phyloP scores from a whole-genome alignment of 2,113 vertebrate species.

The Calcarius ornatus region DNA sequence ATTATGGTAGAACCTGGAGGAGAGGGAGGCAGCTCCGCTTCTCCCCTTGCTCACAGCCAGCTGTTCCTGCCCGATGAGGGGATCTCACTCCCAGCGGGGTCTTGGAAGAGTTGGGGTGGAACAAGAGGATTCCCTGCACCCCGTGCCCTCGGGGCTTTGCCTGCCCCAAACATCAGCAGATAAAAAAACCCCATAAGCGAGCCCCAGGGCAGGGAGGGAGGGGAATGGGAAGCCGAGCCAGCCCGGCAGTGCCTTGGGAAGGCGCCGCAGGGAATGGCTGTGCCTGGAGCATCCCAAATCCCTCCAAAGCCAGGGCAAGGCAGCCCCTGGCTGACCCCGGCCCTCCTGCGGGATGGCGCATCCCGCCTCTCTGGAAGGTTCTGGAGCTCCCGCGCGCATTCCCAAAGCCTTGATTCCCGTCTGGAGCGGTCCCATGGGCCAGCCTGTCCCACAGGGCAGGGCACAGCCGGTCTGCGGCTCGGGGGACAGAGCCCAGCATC shows the following conservation, averaged over 20 bases:
- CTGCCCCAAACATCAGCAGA: neutral
- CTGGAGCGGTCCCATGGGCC: neutral
- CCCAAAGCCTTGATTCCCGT: neutral
- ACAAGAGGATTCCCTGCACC: neutral
- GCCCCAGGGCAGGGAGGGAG: neutral
- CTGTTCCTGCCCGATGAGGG: accelerated
- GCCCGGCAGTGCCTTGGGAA: neutral
- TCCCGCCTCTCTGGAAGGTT: too few species aligned
- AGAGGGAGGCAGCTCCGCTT: neutral
- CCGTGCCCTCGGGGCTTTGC: neutral
- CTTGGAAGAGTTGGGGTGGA: too few species aligned
- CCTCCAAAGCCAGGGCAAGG: neutral
- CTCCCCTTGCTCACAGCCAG: neutral
- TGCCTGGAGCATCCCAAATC: neutral
- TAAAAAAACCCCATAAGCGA: neutral
- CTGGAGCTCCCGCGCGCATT: neutral
- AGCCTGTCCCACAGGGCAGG: neutral
- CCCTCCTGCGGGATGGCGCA: neutral
- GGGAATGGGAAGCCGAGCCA: neutral
- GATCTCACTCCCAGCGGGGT: neutral
- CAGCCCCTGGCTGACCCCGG: neutral
- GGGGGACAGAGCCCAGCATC: neutral
- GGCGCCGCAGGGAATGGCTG: neutral
- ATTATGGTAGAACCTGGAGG: neutral
- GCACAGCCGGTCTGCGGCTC: neutral